Evolutionary conservation across 2,888 invertebrate genomes (phyloP).

Genomic region (Lasius platythorax): DNA sequence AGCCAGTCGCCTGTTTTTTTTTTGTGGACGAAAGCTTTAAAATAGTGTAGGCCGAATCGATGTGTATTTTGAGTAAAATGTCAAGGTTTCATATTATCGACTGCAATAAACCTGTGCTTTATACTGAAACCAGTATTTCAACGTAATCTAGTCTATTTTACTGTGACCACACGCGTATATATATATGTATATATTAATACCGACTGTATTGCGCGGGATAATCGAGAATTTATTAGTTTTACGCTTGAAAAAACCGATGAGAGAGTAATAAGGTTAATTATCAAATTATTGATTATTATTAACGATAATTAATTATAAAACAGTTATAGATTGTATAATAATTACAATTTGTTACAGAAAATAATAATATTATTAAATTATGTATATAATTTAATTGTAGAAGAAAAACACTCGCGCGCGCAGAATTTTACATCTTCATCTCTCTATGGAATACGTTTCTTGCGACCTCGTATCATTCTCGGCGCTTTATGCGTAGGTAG

Average conservation of each 20-base stretch:
- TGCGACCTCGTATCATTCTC: slow-evolving; percentile 25
- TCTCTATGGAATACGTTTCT: neutral
- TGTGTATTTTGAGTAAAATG: slow-evolving; percentile 46
- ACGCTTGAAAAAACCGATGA: neutral
- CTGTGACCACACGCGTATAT: neutral
- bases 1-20: slow-evolving; percentile 9
- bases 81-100: slow-evolving; percentile 40
- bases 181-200: neutral
- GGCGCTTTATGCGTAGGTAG: slow-evolving; percentile 20
- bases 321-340: neutral
- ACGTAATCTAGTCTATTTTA: neutral
- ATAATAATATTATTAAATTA: neutral
- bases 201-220: neutral
- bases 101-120: slow-evolving; percentile 18
- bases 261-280: slow-evolving; percentile 7
- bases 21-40: slow-evolving; percentile 27
- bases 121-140: neutral
- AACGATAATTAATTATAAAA: neutral
- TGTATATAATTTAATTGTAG: neutral
- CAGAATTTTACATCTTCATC: neutral
- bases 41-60: slow-evolving; percentile 18
- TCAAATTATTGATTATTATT: neutral
- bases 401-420: neutral
- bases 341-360: neutral
- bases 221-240: neutral